Evolutionary conservation across 2,888 invertebrate species (phyloP).

Genomic region (Physocephala rufipes): DNA sequence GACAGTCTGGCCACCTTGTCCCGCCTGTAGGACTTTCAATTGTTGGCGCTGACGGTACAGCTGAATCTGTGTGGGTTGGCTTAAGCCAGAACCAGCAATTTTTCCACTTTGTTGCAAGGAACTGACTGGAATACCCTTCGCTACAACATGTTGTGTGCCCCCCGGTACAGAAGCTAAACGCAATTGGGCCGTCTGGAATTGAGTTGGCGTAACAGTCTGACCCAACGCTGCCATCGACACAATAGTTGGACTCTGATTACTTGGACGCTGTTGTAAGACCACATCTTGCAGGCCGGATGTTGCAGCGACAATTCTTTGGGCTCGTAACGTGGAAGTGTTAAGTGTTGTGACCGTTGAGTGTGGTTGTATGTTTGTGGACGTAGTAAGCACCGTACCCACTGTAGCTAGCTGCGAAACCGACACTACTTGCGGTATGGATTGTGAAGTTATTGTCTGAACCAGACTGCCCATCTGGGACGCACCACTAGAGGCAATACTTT

Average conservation of each 20-base stretch:
- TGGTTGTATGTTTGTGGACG: constrained; percentile 59
- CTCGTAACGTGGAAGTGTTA: constrained; percentile 61
- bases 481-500: constrained; percentile 56
- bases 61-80: constrained; percentile 62
- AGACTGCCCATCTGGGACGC: constrained; percentile 58
- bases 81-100: constrained; percentile 47
- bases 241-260: constrained; percentile 63
- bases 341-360: constrained; percentile 60
- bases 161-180: constrained; percentile 59
- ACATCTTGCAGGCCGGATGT: constrained; percentile 61
- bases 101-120: constrained; percentile 62
- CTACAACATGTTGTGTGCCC: constrained; percentile 60
- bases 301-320: constrained; percentile 62
- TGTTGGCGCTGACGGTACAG: constrained; percentile 64
- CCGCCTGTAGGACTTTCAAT: constrained; percentile 59
- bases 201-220: constrained; percentile 57
- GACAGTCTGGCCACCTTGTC: constrained; percentile 54
- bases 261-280: constrained; percentile 61
- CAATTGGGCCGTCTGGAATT: constrained; percentile 63
- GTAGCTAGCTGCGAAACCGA: constrained; percentile 66
- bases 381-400: constrained; percentile 63
- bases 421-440: constrained; percentile 64
- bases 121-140: constrained; percentile 62
- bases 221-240: constrained; percentile 64
- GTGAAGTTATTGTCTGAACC: constrained; percentile 62